Evolutionary conservation across 2,888 invertebrate species (phyloP).

Genomic region (Dysmachus trigonus): DNA sequence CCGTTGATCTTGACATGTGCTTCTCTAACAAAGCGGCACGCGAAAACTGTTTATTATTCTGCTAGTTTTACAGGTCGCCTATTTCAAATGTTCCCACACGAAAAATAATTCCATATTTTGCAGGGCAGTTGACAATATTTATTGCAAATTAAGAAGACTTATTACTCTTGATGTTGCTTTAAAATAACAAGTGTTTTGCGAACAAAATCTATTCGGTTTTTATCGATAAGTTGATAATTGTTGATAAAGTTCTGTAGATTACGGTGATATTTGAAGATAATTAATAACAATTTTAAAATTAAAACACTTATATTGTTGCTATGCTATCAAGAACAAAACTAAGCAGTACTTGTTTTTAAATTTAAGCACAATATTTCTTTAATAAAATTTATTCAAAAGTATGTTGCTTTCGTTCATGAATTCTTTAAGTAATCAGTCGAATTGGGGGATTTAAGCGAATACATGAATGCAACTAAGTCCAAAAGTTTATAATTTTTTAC

Average conservation of each 20-base stretch:
- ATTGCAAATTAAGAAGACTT: not conserved
- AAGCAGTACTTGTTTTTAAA: not conserved
- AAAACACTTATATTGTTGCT: not conserved
- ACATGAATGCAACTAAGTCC: not conserved
- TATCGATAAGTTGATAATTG: not conserved
- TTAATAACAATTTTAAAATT: not conserved
- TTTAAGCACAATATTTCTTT: not conserved
- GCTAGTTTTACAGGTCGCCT: not conserved
- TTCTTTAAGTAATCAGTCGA: not conserved
- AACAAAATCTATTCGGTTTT: not conserved
- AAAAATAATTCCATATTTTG: not conserved
- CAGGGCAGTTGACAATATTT: not conserved
- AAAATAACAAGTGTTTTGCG: not conserved
- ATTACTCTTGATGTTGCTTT: not conserved
- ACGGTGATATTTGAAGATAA: not conserved
- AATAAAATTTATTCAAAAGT: too few relatives aligned
- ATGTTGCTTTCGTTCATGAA: not conserved
- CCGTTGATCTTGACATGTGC: not conserved
- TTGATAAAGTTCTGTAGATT: not conserved
- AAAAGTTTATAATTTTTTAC: too few relatives aligned
- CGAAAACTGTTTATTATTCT: not conserved
- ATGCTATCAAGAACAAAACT: not conserved
- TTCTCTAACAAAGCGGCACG: not conserved
- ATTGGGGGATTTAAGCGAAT: not conserved
- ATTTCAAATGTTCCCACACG: not conserved